Evolutionary conservation across 2,888 invertebrate genomes (phyloP), one percentile per base, ranked within the genome.

Genomic region (Polymixis lichenea): DNA sequence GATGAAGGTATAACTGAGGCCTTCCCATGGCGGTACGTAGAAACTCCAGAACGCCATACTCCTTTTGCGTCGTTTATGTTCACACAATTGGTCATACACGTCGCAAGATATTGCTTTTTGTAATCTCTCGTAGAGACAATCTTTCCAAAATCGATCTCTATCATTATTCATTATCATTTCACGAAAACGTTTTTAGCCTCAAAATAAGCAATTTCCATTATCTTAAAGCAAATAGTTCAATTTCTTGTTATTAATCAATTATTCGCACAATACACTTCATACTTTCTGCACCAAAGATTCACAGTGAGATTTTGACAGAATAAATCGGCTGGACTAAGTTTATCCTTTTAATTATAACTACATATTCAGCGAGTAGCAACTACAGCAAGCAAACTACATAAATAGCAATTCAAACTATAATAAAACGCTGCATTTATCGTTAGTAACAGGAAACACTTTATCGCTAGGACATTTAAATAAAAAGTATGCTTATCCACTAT

Each of bases 391-490:
- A 4, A 32, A 32, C 32, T 32, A 32, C 4, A 66, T n/a, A n/a
- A n/a, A n/a, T 61, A 72, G 68, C 58, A 43, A 61, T 79, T 83
- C 46, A 80, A 81, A 85, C 69, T 64, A 58, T n/a, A 68, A 64
- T 82, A 80, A 80, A 86, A 75, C 72, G 46, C 28, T 46, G 38
- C 69, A 71, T 77, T 87, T 87, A 86, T 86, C 83, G 68, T 82
- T 81, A 73, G 78, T 82, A 28, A 77, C 87, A 89, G 87, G 88
- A 90, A 87, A 85, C 75, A 19, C 66, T 72, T 87, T 89, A 91
- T 91, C 88, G 78, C 66, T 69, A 75, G 72, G 76, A 85, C 79
- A 61, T 77, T 77, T 55, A 71, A 81, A 80, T 67, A 87, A 77
- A 80, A 85, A 75, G 60, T 65, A 79, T 78, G 75, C 77, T 84